Percentiles rank a stretch among this genome's conserved stretches.
Evolutionary conservation across 2,113 vertebrate genomes (phyloP).

Genomic region (Limnothrissa miodon): DNA sequence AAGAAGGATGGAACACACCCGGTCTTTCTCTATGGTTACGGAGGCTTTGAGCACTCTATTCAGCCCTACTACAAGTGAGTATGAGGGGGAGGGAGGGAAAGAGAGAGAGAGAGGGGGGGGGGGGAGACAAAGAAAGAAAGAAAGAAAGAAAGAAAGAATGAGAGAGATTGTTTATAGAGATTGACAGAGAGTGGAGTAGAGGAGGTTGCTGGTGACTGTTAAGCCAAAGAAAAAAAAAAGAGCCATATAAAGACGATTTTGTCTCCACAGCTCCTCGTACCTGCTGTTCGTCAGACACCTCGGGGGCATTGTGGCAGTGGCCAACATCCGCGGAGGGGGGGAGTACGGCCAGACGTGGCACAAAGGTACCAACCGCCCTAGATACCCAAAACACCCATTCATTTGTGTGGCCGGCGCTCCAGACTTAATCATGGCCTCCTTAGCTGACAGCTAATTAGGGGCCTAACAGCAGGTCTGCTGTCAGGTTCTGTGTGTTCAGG

Average conservation of each 20-base stretch:
- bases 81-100: background rate
- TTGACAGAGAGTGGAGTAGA: background rate
- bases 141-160: no score
- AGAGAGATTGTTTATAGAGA: background rate
- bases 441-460: background rate
- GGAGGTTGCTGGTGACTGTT: background rate
- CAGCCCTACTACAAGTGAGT: slow-evolving; percentile 72
- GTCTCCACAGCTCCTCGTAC: slow-evolving; percentile 60
- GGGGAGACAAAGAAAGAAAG: no score
- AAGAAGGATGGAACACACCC: slow-evolving; percentile 63
- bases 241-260: background rate
- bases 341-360: slow-evolving; percentile 76
- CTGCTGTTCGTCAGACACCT: slow-evolving; percentile 71
- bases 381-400: background rate
- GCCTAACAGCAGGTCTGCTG: background rate
- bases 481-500: background rate
- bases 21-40: slow-evolving; percentile 72
- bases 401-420: background rate
- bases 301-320: slow-evolving; percentile 71
- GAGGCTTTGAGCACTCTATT: slow-evolving; percentile 70
- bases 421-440: background rate
- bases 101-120: no score
- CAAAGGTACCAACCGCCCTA: slow-evolving; percentile 59
- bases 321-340: slow-evolving; percentile 75
- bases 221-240: background rate